Evolutionary conservation across 2,797 vertebrate genomes (phyloP).

Genomic region (Miopithecus talapoin): DNA sequence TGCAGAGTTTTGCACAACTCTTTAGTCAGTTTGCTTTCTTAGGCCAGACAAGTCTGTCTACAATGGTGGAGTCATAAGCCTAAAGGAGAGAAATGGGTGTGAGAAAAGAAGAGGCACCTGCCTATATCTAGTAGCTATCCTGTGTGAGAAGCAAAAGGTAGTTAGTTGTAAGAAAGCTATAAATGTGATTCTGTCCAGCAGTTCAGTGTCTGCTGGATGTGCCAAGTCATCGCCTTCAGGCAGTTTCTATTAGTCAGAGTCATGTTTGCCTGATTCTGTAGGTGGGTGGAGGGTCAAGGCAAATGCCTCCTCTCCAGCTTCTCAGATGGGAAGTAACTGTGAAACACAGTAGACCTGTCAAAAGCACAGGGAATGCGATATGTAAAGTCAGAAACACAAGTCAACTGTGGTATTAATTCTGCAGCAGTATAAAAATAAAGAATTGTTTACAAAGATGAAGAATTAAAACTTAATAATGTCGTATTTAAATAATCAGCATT

Average conservation of each 20-base stretch:
- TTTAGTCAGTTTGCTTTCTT: slow-evolving; percentile 50
- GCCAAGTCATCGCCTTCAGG: not conserved
- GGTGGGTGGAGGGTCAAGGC: not conserved
- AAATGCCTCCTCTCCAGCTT: not conserved
- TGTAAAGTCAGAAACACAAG: not conserved
- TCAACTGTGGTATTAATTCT: not conserved
- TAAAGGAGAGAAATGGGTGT: not conserved
- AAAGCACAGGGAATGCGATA: not conserved
- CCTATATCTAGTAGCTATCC: not conserved
- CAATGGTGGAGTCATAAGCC: not conserved
- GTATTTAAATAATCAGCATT: not conserved
- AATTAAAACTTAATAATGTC: not conserved
- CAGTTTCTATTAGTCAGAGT: not conserved
- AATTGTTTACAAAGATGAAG: not conserved
- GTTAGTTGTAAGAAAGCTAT: not conserved
- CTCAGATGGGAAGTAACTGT: not conserved
- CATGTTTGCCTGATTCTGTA: not conserved
- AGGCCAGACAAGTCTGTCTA: not conserved
- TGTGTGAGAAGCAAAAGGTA: not conserved
- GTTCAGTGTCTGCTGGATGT: not conserved
- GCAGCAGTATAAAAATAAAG: not conserved
- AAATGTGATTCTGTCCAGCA: not conserved
- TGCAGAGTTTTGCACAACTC: slow-evolving; percentile 56
- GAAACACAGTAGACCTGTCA: not conserved
- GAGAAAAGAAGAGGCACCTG: not conserved